Conservation (phyloP, 2,113 vertebrate genomes). For the Athene noctua region DNA sequence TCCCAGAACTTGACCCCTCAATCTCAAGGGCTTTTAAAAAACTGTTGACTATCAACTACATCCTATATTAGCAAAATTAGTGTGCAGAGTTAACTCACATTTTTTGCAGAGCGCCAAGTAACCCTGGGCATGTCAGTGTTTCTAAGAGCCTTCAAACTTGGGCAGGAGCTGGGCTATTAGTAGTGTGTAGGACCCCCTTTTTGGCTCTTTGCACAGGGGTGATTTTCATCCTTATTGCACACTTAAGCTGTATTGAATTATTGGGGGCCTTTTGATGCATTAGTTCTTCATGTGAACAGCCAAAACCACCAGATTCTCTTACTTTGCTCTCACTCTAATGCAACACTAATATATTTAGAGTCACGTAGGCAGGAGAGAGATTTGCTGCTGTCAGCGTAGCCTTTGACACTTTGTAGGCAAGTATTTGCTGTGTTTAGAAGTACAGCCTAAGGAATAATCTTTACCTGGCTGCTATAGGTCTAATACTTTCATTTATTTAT, state of each 20-base stretch:
- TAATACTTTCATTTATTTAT: slow-evolving; percentile 49
- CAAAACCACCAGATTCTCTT: neutral
- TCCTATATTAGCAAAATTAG: neutral
- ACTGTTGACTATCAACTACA: neutral
- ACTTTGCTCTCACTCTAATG: neutral
- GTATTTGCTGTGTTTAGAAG: slow-evolving; percentile 17
- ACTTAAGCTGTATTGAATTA: neutral
- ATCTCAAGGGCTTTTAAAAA: neutral
- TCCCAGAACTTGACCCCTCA: neutral
- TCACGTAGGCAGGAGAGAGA: slow-evolving; percentile 36
- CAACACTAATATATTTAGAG: slow-evolving; percentile 9
- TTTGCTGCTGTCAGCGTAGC: slow-evolving; percentile 55
- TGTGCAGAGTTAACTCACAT: neutral
- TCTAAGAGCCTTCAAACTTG: neutral
- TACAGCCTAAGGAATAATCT: slow-evolving; percentile 53
- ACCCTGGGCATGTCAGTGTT: neutral
- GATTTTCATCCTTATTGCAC: neutral
- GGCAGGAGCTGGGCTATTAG: neutral
- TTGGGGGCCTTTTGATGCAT: neutral
- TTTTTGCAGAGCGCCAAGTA: neutral
- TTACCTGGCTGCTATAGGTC: slow-evolving; percentile 37
- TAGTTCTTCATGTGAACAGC: neutral
- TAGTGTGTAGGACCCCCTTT: neutral
- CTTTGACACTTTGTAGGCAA: slow-evolving; percentile 37
- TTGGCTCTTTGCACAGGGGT: neutral